Conservation (phyloP, 2,888 invertebrate genomes). For the Branchipolynoe longqiensis region DNA sequence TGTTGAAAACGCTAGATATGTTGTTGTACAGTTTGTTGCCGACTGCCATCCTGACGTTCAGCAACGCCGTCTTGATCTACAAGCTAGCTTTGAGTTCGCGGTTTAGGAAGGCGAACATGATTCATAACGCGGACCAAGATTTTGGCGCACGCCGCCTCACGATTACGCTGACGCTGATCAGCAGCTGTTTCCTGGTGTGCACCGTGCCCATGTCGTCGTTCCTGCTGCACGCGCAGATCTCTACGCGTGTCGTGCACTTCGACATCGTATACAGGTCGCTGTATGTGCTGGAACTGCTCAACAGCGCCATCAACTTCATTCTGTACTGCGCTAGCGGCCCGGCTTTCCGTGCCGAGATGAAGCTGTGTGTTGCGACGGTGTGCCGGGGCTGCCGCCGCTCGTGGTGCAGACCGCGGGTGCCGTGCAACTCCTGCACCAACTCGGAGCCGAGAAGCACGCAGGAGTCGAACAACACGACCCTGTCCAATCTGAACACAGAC, state of each 20-base stretch:
- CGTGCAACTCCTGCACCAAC: no score
- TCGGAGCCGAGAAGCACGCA: no score
- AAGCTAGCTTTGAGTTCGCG: not conserved
- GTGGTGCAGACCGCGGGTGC: no score
- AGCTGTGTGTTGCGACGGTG: not conserved
- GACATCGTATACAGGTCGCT: slow-evolving; percentile 22
- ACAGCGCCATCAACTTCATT: slow-evolving; percentile 33
- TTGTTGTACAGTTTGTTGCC: slow-evolving; percentile 38
- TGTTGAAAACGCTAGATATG: slow-evolving; percentile 13
- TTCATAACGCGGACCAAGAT: not conserved
- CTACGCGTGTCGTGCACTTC: not conserved
- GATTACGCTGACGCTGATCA: slow-evolving; percentile 35
- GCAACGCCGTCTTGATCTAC: slow-evolving; percentile 15
- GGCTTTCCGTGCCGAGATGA: not conserved
- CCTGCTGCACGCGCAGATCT: slow-evolving; percentile 24
- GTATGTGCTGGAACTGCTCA: slow-evolving; percentile 34
- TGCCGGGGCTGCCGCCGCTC: not conserved
- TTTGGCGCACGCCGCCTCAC: not conserved
- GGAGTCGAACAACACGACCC: no score
- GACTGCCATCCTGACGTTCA: slow-evolving; percentile 1
- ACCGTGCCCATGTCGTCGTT: slow-evolving; percentile 44
- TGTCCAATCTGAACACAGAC: no score
- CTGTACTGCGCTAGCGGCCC: slow-evolving; percentile 41
- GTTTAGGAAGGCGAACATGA: not conserved
- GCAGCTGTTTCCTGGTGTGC: slow-evolving; percentile 20